Evolutionary conservation across 2,113 vertebrate species (phyloP).

Genomic region (Antennarius striatus): DNA sequence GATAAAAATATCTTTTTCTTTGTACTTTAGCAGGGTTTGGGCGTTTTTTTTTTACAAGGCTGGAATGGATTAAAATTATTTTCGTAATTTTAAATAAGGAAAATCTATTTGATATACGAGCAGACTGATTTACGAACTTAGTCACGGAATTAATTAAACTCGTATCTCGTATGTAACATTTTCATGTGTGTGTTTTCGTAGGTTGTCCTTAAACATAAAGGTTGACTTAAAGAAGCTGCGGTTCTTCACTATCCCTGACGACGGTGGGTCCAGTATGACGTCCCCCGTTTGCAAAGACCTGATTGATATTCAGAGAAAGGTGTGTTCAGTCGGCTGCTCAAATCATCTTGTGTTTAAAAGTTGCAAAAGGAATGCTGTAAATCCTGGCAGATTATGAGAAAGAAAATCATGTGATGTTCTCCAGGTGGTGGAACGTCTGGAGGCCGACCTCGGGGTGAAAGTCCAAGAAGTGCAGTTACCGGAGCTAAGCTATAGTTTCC

Average conservation of each 20-base stretch:
- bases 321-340: conserved; percentile 19
- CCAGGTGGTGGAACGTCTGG: conserved; percentile 83
- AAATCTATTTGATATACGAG: too few species aligned
- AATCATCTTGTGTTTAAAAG: not conserved
- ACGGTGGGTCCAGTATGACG: conserved; percentile 70
- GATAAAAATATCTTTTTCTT: too few species aligned
- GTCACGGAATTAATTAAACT: too few species aligned
- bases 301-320: conserved; percentile 81
- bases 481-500: conserved; percentile 82
- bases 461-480: conserved; percentile 80
- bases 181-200: conserved; percentile 28
- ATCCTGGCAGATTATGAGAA: not conserved
- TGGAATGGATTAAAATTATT: too few species aligned
- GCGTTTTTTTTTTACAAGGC: too few species aligned
- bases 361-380: not conserved
- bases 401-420: not conserved
- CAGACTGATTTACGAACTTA: too few species aligned
- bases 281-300: conserved; percentile 83
- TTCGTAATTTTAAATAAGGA: too few species aligned
- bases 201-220: conserved; percentile 79
- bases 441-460: conserved; percentile 79
- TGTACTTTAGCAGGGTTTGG: too few species aligned
- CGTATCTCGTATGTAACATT: too few species aligned
- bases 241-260: conserved; percentile 83
- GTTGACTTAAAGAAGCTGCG: conserved; percentile 82